Evolutionary conservation across 2,888 invertebrate genomes (phyloP), one percentile per base, ranked within the genome.

Genomic region (Drosophila buzzatii): DNA sequence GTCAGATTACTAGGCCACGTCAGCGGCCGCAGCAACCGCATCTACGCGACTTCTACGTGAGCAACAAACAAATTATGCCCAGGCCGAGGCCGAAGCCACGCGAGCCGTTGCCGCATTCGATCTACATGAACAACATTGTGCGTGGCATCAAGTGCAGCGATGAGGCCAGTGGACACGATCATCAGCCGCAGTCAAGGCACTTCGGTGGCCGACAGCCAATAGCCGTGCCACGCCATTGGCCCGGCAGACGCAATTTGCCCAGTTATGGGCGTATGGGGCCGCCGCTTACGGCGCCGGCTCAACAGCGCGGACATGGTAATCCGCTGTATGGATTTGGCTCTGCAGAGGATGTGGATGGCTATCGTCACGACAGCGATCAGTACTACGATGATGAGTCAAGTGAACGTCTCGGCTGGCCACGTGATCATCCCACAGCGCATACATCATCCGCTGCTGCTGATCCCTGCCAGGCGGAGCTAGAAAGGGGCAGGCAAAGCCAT

Each of bases 61-160:
- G 68, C 75, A 89, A 90, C 55, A 90, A 77, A 1, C 76, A 90
- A 61, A 84, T 90, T 3, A 77, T 90, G 42, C 76, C 87, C 2
- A 60, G 75, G 1, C 89, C 90, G 0, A 76, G 65, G 27, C 82
- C 79, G 10, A 89, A 67, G 42, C 73, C 66, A 23, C 56, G 74
- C 2, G 79, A 79, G 27, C 84, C 68, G 0, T 0, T 81, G 31
- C 86, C 86, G 0, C 89, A 66, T 8, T 86, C 86, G 7, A 77
- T 86, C 53, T 90, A 86, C n/a, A 70, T 86, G 77, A 86, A 86
- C 41, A 90, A 86, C 53, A 90, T 86, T 45, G 73, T 86, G 16
- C 18, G 86, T 0, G 89, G 85, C 2, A 7, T 89, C 10, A 79
- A 79, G 58, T 90, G 90, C 55, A 76, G 58, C 27, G 88, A 89